Evolutionary conservation across 2,888 invertebrate genomes (phyloP).

Genomic region (Brassicogethes aeneus): DNA sequence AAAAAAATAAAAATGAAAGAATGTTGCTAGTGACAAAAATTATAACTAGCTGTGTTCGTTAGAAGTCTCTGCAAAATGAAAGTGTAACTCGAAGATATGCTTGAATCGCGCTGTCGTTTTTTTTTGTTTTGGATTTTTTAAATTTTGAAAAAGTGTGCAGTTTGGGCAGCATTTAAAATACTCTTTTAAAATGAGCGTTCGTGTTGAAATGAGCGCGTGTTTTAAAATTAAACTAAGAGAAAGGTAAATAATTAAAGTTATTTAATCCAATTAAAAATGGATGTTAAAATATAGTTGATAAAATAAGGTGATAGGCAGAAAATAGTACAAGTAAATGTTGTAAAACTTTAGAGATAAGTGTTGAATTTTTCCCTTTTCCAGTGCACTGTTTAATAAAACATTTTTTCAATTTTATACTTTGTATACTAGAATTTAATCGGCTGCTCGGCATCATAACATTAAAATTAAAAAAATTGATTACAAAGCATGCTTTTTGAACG

Average conservation of each 20-base stretch:
- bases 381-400: neutral
- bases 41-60: constrained; percentile 42
- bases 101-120: no score
- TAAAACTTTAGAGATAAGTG: neutral
- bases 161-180: no score
- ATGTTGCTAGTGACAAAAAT: constrained; percentile 38
- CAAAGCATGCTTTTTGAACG: neutral
- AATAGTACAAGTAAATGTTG: constrained; percentile 1
- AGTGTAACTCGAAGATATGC: constrained; percentile 15
- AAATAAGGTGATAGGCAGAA: neutral
- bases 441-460: neutral
- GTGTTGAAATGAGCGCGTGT: no score
- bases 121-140: no score
- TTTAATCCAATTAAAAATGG: neutral
- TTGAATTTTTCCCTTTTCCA: neutral
- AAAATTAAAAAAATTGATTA: neutral
- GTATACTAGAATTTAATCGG: neutral
- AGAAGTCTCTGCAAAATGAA: constrained; percentile 34
- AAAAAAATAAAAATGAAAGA: constrained; percentile 18
- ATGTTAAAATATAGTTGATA: neutral
- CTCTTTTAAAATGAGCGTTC: no score
- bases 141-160: no score
- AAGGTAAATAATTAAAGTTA: no score
- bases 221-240: no score
- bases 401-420: constrained; percentile 1